Evolutionary conservation across 2,888 invertebrate species (phyloP), one percentile per base, ranked within the genome.

Genomic region (Erannis defoliaria): DNA sequence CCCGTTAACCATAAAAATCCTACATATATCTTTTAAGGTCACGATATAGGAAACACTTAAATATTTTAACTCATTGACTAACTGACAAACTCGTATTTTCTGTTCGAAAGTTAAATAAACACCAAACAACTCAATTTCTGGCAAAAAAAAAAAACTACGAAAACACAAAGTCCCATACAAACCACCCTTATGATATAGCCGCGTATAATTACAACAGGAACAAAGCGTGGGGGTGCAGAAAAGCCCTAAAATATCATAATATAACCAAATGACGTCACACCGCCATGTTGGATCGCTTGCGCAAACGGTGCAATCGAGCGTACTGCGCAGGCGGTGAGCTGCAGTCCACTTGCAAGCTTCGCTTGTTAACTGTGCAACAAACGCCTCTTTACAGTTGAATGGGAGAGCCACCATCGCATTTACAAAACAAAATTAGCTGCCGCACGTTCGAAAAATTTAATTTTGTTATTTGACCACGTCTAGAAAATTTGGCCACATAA

Each of bases 141-240:
- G 8, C 6, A 9, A 21, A 33, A 18, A 19, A 19, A 35, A 35
- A 35, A 49, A 38, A 31, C n/a, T 18, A 42, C 42, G 37, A 31
- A 49, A 49, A 60, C 33, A 42, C 54, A 31, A 48, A 19, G 51
- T 42, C 46, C 59, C 49, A 59, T 54, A 42, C 23, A 55, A 42
- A 10, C 55, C 49, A 55, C 60, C 60, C 60, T 48, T 46, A 53
- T 42, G n/a, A 53, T 56, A 12, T 46, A 58, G 54, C 61, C 56
- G 59, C 46, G 59, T 43, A 53, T 66, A 64, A 67, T 69, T 62
- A 50, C 51, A 48, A 64, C 60, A 61, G 54, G 49, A 50, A 50
- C 40, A 40, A 62, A 66, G 42, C 42, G 57, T 37, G 62, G 48
- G 69, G 65, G 65, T 61, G 64, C 51, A 38, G 56, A 62, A 54